phyloP scores from a whole-genome alignment of 2,797 vertebrate genomes.

The Zalophus californianus region DNA sequence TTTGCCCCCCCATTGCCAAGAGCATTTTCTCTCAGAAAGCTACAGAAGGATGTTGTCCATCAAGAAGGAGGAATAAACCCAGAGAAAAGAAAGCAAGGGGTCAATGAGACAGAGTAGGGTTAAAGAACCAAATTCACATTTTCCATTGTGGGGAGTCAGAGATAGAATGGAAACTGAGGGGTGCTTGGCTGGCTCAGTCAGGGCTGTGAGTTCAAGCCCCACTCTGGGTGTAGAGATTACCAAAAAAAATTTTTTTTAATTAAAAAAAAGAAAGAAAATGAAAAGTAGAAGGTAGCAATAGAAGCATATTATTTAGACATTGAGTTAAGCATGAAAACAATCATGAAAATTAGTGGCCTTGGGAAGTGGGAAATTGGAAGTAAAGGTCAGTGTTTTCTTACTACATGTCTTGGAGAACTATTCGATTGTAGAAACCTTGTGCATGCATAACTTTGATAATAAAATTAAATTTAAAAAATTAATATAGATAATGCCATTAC shows the following conservation, averaged over 20 bases:
- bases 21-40: background rate
- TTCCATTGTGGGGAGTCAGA: background rate
- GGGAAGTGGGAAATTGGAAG: background rate
- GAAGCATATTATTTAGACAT: background rate
- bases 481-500: background rate
- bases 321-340: background rate
- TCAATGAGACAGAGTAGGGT: rapidly evolving
- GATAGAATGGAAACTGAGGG: background rate
- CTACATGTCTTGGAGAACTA: background rate
- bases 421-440: background rate
- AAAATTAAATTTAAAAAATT: background rate
- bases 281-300: background rate
- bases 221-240: background rate
- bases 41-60: background rate
- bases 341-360: background rate
- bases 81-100: background rate
- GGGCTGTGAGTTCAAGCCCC: background rate
- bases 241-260: background rate
- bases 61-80: background rate
- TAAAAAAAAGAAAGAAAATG: background rate
- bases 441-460: background rate
- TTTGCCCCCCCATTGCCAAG: background rate
- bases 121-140: background rate
- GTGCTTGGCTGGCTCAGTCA: background rate
- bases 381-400: background rate